Base-by-base conservation (phyloP, 2,888 invertebrate species). In the Megalurothrips usitatus region DNA sequence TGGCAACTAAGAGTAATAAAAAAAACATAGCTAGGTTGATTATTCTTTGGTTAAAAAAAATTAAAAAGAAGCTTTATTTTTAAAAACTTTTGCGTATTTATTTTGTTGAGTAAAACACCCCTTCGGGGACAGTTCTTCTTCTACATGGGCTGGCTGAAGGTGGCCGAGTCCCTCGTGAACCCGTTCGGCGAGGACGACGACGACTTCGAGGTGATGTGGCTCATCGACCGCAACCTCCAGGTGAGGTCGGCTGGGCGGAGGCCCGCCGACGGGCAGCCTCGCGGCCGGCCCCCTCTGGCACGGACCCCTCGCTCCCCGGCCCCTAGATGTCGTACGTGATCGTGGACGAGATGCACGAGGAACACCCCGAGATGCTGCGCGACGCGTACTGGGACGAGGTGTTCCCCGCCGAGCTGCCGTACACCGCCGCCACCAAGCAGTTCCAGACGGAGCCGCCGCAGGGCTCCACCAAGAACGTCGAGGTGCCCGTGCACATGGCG, bases 81-180 rank as follows among this genome's bases (percentile, higher is more conserved):
- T 79, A 58, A n/a, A 78, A 78, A 78, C 78, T n/a, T 14, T 0
- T 19, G 9, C 52, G 9, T 80, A n/a, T 52, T 79, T 52, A 3
- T 75, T 49, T 17, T n/a, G n/a, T 23, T 68, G 1, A n/a, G n/a
- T n/a, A n/a, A n/a, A n/a, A n/a, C 11, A 14, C 47, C 10, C 58
- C n/a, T 23, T 78, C 68, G 81, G 34, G 34, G 34, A 43, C 87
- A 90, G 86, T 89, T 89, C 84, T 87, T 89, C 85, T 89, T 89
- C 84, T 89, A 88, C 84, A 88, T 88, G 88, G 88, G 89, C 28
- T 89, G 89, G 89, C 84, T 89, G 63, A 88, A 88, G 85, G 88
- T 89, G 79, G 89, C 89, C 1, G 89, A 89, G 83, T 87, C 87
- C 68, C 84, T 89, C 79, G 87, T 89, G n/a, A 89, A 89, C 84